Percentiles rank a stretch among this genome's conserved stretches.
These are phyloP conservation scores for Upupa epops DNA, from an alignment of 2,113 vertebrate species.

Conservation along the genomic window DNA sequence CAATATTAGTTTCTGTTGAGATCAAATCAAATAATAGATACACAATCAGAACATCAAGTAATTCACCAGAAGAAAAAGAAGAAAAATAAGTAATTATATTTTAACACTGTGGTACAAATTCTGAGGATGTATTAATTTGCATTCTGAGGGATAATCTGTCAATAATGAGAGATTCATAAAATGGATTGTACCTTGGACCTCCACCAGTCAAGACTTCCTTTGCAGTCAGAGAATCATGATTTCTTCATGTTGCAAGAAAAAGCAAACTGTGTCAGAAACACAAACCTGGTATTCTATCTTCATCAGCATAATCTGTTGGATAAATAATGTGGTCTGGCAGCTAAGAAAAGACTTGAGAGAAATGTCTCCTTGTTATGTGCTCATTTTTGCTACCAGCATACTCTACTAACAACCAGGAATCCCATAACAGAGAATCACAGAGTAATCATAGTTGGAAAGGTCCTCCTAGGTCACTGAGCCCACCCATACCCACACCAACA, in stretches of 20 bases:
- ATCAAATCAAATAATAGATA: constrained; percentile 36
- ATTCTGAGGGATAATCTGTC: background rate
- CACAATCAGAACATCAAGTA: constrained; percentile 26
- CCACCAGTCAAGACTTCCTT: background rate
- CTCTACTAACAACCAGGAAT: background rate
- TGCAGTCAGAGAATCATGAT: background rate
- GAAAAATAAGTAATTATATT: background rate
- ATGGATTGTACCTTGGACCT: background rate
- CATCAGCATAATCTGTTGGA: background rate
- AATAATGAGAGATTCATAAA: background rate
- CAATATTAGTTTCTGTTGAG: constrained; percentile 67
- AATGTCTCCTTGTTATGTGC: background rate
- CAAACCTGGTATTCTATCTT: background rate
- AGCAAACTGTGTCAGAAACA: background rate
- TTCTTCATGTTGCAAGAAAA: background rate
- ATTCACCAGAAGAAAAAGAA: background rate
- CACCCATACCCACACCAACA: too few relatives aligned
- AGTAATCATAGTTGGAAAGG: too few relatives aligned
- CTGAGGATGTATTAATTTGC: background rate
- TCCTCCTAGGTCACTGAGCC: too few relatives aligned
- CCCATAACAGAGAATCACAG: too few relatives aligned
- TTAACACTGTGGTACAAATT: background rate
- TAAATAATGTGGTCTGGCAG: constrained; percentile 9
- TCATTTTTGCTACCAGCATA: background rate
- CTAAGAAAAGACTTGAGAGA: background rate